Conservation (phyloP, 2,797 vertebrate species). For the Cygnus olor region DNA sequence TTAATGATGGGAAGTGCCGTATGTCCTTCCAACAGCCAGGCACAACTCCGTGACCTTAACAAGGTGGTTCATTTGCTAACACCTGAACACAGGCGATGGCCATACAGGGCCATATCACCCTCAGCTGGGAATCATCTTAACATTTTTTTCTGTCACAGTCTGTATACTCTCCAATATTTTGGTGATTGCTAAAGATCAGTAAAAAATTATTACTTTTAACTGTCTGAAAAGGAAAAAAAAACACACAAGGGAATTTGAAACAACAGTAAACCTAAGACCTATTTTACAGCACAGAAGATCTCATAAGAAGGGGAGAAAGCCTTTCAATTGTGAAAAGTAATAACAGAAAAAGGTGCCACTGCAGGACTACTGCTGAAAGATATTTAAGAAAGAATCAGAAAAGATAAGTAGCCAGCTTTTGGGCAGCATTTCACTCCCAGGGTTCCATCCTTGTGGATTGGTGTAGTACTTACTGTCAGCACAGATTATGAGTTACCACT, state of each 20-base stretch:
- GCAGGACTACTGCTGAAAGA: neutral
- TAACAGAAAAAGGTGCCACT: neutral
- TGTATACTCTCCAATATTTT: neutral
- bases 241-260: neutral
- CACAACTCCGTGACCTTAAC: neutral
- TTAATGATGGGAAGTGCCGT: slow-evolving; percentile 9
- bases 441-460: neutral
- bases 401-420: neutral
- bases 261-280: slow-evolving; percentile 27
- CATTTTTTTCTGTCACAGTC: slow-evolving; percentile 25
- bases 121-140: slow-evolving; percentile 38
- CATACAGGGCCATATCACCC: neutral
- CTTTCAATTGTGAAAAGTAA: slow-evolving; percentile 25
- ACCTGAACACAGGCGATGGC: neutral
- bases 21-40: neutral
- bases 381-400: slow-evolving; percentile 17
- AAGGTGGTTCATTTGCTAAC: slow-evolving; percentile 17
- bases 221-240: slow-evolving; percentile 20
- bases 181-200: slow-evolving; percentile 10
- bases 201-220: slow-evolving; percentile 15
- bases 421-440: neutral
- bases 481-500: neutral
- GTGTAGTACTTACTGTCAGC: neutral
- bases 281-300: neutral
- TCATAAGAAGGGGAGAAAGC: neutral